Percentiles rank a stretch among this genome's conserved stretches.
Evolutionary conservation across 2,113 vertebrate species (phyloP).

Genomic region (Telmatochromis sp.): DNA sequence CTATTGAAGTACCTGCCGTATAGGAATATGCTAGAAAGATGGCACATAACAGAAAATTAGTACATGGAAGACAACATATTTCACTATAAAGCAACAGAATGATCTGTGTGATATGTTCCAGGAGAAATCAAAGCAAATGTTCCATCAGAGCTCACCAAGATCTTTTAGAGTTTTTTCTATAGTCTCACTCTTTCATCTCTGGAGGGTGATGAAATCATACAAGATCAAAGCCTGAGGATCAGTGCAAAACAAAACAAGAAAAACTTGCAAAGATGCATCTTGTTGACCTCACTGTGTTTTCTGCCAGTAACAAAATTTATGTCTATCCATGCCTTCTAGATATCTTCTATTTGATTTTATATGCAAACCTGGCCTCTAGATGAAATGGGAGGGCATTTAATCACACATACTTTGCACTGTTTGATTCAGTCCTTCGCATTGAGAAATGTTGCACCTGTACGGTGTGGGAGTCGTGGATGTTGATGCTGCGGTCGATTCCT

Average conservation of each 20-base stretch:
- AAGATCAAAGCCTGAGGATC: not conserved
- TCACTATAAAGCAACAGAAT: not conserved
- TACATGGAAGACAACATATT: not conserved
- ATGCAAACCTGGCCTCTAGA: not conserved
- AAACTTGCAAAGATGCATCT: accelerated
- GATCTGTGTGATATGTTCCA: not conserved
- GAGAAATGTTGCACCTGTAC: not conserved
- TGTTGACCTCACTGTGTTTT: not conserved
- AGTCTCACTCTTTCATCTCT: not conserved
- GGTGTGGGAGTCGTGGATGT: not conserved
- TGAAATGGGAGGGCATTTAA: not conserved
- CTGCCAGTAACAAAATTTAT: not conserved
- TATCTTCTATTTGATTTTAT: not conserved
- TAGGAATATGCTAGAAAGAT: not conserved
- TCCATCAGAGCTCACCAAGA: not conserved
- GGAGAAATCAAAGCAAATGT: not conserved
- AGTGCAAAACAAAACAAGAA: not conserved
- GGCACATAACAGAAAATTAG: not conserved
- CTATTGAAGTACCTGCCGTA: not conserved
- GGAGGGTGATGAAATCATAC: not conserved
- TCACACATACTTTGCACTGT: not conserved
- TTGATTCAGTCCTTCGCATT: not conserved
- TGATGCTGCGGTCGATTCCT: not conserved
- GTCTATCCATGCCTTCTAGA: not conserved
- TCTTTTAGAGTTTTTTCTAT: not conserved